phyloP scores from a whole-genome alignment of 2,113 vertebrate genomes.

The Regulus satrapa region DNA sequence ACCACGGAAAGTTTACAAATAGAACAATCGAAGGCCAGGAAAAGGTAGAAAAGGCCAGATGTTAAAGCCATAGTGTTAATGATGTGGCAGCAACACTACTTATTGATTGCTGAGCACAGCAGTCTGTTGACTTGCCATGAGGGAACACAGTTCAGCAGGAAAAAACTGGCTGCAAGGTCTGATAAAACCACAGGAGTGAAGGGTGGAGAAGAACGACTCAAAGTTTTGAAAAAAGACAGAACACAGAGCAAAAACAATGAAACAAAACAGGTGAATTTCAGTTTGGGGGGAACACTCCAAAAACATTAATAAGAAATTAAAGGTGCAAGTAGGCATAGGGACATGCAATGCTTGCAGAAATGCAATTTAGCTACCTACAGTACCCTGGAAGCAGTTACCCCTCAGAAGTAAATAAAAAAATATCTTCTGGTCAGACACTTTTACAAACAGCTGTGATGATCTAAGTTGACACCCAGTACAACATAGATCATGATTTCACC shows the following conservation, averaged over 20 bases:
- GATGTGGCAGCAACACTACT: not conserved
- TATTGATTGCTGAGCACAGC: not conserved
- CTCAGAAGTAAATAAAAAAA: not conserved
- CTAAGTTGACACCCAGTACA: not conserved
- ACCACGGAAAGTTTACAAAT: not conserved
- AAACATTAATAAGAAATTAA: not conserved
- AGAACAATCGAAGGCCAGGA: not conserved
- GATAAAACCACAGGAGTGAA: not conserved
- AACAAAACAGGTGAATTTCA: not conserved
- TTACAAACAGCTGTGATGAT: not conserved
- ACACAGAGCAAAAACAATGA: not conserved
- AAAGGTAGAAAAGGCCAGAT: not conserved
- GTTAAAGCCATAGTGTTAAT: not conserved
- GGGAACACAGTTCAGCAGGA: not conserved
- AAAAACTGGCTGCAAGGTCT: not conserved
- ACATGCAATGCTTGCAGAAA: not conserved
- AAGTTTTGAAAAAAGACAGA: not conserved
- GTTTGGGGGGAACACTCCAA: not conserved
- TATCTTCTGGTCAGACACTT: not conserved
- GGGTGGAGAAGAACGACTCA: not conserved
- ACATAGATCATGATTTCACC: not conserved
- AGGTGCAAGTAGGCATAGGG: not conserved
- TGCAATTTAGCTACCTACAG: not conserved
- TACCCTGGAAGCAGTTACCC: not conserved
- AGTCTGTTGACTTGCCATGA: not conserved